Evolutionary conservation across 2,888 invertebrate genomes (phyloP).

Genomic region (Masnerella sp.): DNA sequence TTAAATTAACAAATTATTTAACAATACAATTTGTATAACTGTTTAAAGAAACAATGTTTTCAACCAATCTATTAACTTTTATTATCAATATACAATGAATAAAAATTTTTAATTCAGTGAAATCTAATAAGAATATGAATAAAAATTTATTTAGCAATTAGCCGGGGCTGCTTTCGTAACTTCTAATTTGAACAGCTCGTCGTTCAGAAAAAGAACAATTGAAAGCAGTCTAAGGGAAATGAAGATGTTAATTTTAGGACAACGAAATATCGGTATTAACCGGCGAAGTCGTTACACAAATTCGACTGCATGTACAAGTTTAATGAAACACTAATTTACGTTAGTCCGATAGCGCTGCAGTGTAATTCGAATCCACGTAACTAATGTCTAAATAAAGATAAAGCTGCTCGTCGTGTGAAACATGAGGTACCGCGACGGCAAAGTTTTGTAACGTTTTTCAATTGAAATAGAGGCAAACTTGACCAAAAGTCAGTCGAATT

Average conservation of each 20-base stretch:
- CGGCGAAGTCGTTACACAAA: conserved; percentile 26
- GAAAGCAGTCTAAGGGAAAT: conserved; percentile 1
- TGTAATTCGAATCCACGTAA: conserved; percentile 21
- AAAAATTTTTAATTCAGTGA: no score
- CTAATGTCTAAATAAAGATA: conserved; percentile 35
- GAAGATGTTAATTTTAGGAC: conserved; percentile 26
- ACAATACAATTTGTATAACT: no score
- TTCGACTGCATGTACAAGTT: conserved; percentile 29
- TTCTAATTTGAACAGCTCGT: no score
- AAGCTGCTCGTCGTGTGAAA: conserved; percentile 3
- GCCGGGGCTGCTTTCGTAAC: no score
- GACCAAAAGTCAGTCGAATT: conserved; percentile 8
- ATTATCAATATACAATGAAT: no score
- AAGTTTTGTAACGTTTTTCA: conserved; percentile 26
- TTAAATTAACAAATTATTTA: no score
- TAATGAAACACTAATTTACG: conserved; percentile 46
- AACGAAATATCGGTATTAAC: conserved; percentile 32
- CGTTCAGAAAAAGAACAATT: conserved; percentile 4
- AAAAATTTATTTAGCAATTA: no score
- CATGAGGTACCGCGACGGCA: neutral
- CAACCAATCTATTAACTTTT: no score
- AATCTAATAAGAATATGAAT: no score
- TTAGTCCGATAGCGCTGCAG: conserved; percentile 14
- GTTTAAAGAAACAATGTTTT: no score
- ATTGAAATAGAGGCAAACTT: conserved; percentile 14